Conservation (phyloP, 1,140 invertebrate species). For the Latrodectus geometricus region DNA sequence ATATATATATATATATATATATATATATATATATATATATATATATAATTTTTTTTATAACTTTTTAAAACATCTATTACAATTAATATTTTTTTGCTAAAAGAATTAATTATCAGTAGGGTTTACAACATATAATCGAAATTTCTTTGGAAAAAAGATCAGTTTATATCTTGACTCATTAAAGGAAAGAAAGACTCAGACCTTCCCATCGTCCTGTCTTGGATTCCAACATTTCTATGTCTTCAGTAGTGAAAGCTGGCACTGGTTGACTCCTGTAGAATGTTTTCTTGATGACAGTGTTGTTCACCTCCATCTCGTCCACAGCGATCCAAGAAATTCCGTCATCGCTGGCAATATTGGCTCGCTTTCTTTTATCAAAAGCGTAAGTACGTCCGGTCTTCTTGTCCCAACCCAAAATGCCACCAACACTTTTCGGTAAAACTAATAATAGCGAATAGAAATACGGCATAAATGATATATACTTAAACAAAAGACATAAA, state of each 20-base stretch:
- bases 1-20: too few species aligned
- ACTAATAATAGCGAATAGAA: constrained; percentile 7
- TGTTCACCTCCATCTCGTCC: constrained; percentile 51
- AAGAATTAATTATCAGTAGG: too few species aligned
- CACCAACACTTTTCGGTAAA: constrained; percentile 44
- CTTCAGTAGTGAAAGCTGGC: constrained; percentile 57
- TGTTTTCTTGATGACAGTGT: constrained; percentile 41
- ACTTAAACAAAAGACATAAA: too few species aligned
- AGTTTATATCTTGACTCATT: too few species aligned
- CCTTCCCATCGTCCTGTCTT: constrained; percentile 62
- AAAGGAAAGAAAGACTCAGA: neutral
- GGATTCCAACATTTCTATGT: constrained; percentile 54
- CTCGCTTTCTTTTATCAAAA: constrained; percentile 57
- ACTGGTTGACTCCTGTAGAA: constrained; percentile 61
- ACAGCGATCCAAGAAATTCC: constrained; percentile 57
- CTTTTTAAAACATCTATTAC: too few species aligned
- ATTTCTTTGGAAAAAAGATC: too few species aligned
- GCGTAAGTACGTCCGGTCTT: constrained; percentile 58
- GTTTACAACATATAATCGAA: too few species aligned
- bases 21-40: too few species aligned
- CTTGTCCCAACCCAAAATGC: constrained; percentile 57
- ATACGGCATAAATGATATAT: too few species aligned
- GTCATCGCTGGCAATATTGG: constrained; percentile 50
- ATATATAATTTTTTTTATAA: too few species aligned
- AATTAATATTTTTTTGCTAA: too few species aligned